Evolutionary conservation across 2,113 vertebrate species (phyloP).

Genomic region (Oreotrochilus melanogaster): DNA sequence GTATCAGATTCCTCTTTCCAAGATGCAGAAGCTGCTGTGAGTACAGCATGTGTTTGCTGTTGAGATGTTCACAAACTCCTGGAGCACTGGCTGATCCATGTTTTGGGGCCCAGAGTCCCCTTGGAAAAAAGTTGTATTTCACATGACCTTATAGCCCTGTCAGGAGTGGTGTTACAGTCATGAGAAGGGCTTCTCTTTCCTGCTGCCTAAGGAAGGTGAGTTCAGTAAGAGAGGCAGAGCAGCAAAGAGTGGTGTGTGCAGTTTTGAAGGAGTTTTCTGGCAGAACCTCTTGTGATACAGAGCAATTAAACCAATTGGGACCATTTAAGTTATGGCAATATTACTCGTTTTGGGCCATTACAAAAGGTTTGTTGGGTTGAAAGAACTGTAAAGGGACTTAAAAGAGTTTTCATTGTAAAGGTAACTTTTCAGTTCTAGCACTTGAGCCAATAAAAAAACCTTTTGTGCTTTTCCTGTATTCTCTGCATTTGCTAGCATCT

Average conservation of each 20-base stretch:
- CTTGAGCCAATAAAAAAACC: not conserved
- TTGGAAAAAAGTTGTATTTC: not conserved
- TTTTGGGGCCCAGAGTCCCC: not conserved
- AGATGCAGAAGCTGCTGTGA: not conserved
- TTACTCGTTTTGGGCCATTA: not conserved
- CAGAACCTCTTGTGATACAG: not conserved
- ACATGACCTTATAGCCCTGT: not conserved
- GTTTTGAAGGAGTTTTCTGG: slow-evolving; percentile 17
- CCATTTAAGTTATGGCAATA: not conserved
- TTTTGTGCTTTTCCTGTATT: not conserved
- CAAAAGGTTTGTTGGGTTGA: not conserved
- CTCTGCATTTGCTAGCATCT: not conserved
- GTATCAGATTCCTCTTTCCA: not conserved
- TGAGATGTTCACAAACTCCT: not conserved
- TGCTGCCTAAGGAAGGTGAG: not conserved
- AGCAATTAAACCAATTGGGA: slow-evolving; percentile 1
- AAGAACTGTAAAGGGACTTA: not conserved
- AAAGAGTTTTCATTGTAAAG: not conserved
- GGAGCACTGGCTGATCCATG: not conserved
- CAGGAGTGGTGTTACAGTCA: not conserved
- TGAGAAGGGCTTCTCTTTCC: not conserved
- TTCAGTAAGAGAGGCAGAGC: not conserved
- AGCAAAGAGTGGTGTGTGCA: not conserved
- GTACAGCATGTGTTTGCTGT: not conserved
- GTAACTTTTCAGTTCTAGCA: not conserved